Evolutionary conservation across 2,888 invertebrate species (phyloP).

Genomic region (Sphaerophoria rueppellii): DNA sequence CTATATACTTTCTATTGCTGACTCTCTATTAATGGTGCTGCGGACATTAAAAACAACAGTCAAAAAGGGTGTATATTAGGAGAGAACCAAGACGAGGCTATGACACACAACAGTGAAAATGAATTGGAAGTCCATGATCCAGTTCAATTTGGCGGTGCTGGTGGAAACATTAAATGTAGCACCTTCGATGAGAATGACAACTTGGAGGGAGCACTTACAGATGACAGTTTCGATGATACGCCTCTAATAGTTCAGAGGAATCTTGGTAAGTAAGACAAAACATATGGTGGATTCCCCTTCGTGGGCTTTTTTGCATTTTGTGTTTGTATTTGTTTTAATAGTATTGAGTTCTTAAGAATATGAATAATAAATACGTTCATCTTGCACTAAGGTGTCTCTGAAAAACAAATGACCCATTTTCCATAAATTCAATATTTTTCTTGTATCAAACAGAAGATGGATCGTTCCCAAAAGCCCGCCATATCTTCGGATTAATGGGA

Average conservation of each 20-base stretch:
- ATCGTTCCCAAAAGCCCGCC: constrained; percentile 85
- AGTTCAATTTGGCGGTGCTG: background rate
- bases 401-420: background rate
- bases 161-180: constrained; percentile 13
- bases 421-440: background rate
- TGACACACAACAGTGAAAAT: constrained; percentile 54
- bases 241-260: constrained; percentile 72
- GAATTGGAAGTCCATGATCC: constrained; percentile 60
- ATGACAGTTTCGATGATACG: constrained; percentile 71
- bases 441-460: constrained; percentile 73
- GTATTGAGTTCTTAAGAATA: too few relatives aligned
- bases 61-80: constrained; percentile 20
- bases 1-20: background rate
- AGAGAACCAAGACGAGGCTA: constrained; percentile 17
- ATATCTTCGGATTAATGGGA: constrained; percentile 91
- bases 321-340: too few relatives aligned
- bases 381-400: background rate
- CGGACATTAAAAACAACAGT: background rate
- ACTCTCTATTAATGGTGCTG: constrained; percentile 39
- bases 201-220: constrained; percentile 49
- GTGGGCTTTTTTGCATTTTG: too few relatives aligned
- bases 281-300: constrained; percentile 12
- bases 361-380: too few relatives aligned
- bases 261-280: constrained; percentile 65
- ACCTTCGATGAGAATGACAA: constrained; percentile 39